Conservation (phyloP, 2,888 invertebrate genomes). For the Pachliopta kotzebuea region DNA sequence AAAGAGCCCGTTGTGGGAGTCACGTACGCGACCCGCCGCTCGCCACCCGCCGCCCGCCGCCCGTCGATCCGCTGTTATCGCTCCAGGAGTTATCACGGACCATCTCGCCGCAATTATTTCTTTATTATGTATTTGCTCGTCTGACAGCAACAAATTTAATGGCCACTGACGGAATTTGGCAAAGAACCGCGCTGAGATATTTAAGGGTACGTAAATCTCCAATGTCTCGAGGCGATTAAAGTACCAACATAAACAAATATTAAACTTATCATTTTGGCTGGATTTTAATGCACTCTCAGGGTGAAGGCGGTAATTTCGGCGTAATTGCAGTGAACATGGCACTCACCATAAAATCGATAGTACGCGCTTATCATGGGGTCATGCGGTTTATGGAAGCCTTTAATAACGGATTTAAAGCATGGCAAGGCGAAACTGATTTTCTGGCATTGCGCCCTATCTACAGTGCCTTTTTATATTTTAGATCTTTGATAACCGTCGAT, state of each 20-base stretch:
- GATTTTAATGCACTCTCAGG: slow-evolving; percentile 26
- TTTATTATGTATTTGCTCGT: slow-evolving; percentile 16
- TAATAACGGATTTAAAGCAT: slow-evolving; percentile 22
- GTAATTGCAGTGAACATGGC: slow-evolving; percentile 20
- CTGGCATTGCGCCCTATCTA: slow-evolving; percentile 11
- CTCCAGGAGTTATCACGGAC: slow-evolving; percentile 38
- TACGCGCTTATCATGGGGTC: slow-evolving; percentile 19
- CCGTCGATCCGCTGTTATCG: slow-evolving; percentile 42
- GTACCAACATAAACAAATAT: slow-evolving; percentile 16
- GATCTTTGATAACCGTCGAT: slow-evolving; percentile 5
- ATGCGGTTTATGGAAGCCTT: slow-evolving; percentile 21
- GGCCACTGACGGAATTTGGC: slow-evolving; percentile 19
- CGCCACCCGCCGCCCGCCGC: slow-evolving; percentile 47
- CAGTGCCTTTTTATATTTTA: slow-evolving; percentile 13
- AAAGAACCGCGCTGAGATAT: slow-evolving; percentile 11
- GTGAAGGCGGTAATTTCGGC: slow-evolving; percentile 23
- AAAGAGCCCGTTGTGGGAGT: slow-evolving; percentile 47
- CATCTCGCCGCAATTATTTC: slow-evolving; percentile 55
- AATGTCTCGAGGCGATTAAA: slow-evolving; percentile 21
- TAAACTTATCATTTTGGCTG: slow-evolving; percentile 19
- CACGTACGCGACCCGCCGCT: slow-evolving; percentile 51
- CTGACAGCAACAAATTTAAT: slow-evolving; percentile 17
- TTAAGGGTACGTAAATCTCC: slow-evolving; percentile 21
- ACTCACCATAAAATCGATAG: slow-evolving; percentile 30
- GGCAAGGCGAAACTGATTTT: slow-evolving; percentile 14